Base-by-base conservation (phyloP, 2,797 vertebrate genomes). In the Falco naumanni region DNA sequence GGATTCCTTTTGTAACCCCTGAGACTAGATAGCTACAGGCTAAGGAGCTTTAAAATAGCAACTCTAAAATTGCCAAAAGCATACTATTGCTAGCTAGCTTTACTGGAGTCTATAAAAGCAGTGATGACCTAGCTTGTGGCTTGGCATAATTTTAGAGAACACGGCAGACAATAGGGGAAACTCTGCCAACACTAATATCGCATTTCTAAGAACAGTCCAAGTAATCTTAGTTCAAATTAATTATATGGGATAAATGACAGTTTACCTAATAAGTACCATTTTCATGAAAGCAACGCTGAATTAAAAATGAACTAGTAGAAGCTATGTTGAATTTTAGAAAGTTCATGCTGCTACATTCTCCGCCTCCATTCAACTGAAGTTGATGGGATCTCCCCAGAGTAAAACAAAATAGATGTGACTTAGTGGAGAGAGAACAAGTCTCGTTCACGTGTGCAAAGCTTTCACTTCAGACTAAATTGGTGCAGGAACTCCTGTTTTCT, bases 41-140 rank as follows among this genome's bases (percentile, higher is more conserved):
- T 95, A 93, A 95, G 37, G n/a, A 92, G 28, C 28, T 96, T 89
- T 82, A 95, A 96, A 95, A 87, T 57, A 94, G 95, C 64, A 93
- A 75, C 43, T 41, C 71, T 93, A 72, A 94, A 93, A 92, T 60
- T 95, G 87, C 90, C 70, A 88, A 72, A 90, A 94, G 69, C 31
- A 68, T 82, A 34, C 41, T 94, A 88, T 37, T 65, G 50, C 63
- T 91, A 85, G 68, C 63, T 93, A 71, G 26, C 63, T 96, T 95
- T 85, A 61, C 89, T 96, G 92, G 82, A 81, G 76, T 88, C 93
- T 94, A 65, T 94, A 80, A 96, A 89, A 76, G 84, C 57, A 77
- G n/a, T 25, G 53, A 82, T 60, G 86, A 90, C 85, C 85, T 80
- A 84, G 65, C 71, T 39, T 93, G 91, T 93, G 93, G 91, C 47